Base-by-base conservation (phyloP, 2,113 vertebrate species). In the Rhagologus leucostigma region DNA sequence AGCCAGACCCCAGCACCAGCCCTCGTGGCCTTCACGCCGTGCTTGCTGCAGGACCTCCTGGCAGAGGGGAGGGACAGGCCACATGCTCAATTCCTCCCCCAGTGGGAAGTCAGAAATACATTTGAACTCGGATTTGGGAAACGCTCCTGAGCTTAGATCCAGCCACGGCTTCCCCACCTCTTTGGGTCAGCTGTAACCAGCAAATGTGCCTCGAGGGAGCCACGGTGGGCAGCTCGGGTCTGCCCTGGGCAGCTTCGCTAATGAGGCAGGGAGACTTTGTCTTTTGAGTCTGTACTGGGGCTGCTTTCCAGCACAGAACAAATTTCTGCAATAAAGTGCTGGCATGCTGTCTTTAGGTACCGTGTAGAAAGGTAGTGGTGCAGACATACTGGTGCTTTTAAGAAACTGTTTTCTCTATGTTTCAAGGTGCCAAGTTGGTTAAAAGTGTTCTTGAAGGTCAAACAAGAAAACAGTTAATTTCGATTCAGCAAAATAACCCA, bases 11-110 rank as follows among this genome's bases (percentile, higher is more conserved):
- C 32, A 60, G 29, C 41, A 32, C 46, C n/a, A 68, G 78, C 60
- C 69, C 55, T n/a, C 0, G 0, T 39, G 88, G 53, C 73, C 73
- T 22, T n/a, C 59, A 20, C 0, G 0, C 30, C 18, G 3, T 2
- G 10, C 53, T 47, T 33, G 35, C 68, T 27, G 55, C 82, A 65
- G 55, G 62, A 39, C 26, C 4, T 7, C 50, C 42, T 41, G 83
- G 64, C 76, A 32, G 55, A 13, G 33, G 21, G 68, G 9, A 74
- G 49, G 70, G 59, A 33, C 74, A 24, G n/a, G 44, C 60, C 65
- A 49, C 13, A 1, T 1, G 30, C 77, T 81, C 64, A 17, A 21
- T n/a, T 39, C 49, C 41, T 93, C 9, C 42, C 33, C 13, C 0
- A 0, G 14, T 11, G 9, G 29, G 55, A 77, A 64, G 37, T 21